A percentile compares a stretch with the other conserved stretches of the same genome.
These are phyloP conservation scores for Dunckerocampus dactyliophorus DNA, from an alignment of 2,113 vertebrate genomes.

Conservation along the genomic window DNA sequence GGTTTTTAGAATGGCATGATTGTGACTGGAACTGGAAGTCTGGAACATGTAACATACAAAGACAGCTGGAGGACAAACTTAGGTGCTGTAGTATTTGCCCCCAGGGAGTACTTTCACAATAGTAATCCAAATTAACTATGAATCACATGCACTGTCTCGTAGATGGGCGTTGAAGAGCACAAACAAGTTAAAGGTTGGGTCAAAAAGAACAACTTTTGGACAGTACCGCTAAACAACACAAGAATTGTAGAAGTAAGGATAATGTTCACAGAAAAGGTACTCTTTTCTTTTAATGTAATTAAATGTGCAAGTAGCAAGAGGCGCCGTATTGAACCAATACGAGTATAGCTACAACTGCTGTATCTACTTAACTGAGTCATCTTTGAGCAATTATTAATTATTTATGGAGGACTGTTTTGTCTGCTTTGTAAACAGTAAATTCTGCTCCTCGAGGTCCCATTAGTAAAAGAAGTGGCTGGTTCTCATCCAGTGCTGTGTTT, in stretches of 20 bases:
- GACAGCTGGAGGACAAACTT: constrained; percentile 22
- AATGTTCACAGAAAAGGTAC: too few species aligned
- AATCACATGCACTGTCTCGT: not conserved
- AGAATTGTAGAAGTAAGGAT: too few species aligned
- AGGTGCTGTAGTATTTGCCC: not conserved
- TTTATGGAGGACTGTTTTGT: constrained; percentile 63
- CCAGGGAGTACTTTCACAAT: not conserved
- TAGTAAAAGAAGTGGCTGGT: constrained; percentile 37
- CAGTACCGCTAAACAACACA: too few species aligned
- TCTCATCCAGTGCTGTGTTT: constrained; percentile 53
- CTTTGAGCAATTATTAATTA: constrained; percentile 69
- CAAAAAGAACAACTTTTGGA: too few species aligned
- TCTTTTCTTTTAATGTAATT: too few species aligned
- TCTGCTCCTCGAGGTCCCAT: constrained; percentile 37
- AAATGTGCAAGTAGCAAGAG: too few species aligned
- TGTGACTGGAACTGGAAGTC: constrained; percentile 33
- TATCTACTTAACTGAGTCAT: constrained; percentile 66
- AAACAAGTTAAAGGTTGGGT: too few species aligned
- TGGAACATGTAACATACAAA: constrained; percentile 27
- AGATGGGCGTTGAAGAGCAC: not conserved
- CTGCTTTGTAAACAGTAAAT: constrained; percentile 60
- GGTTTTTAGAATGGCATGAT: constrained; percentile 28
- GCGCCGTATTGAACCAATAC: too few species aligned
- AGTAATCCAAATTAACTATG: not conserved
- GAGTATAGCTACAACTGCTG: constrained; percentile 37